Percentiles rank a stretch among this genome's conserved stretches.
Evolutionary conservation across 1,140 invertebrate species (phyloP).

Genomic region (Gryon sp.): DNA sequence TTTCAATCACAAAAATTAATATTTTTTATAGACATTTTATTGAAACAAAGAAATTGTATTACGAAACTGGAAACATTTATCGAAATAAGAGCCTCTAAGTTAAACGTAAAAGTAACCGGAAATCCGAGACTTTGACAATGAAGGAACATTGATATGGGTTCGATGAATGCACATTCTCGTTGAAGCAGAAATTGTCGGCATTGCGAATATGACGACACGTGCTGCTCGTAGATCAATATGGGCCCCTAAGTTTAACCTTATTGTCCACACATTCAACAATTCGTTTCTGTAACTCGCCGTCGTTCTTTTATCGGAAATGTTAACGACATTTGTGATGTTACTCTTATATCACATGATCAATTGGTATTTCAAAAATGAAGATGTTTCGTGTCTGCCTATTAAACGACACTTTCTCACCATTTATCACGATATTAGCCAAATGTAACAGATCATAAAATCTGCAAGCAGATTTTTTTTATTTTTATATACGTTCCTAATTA

Average conservation of each 20-base stretch:
- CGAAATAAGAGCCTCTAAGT: too few relatives aligned
- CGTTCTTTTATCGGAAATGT: constrained; percentile 73
- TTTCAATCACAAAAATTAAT: too few relatives aligned
- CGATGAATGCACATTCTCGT: constrained; percentile 29
- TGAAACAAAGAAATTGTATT: too few relatives aligned
- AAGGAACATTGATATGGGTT: constrained; percentile 51
- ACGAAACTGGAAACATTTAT: too few relatives aligned
- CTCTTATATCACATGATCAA: constrained; percentile 64
- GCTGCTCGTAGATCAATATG: constrained; percentile 72
- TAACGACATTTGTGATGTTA: constrained; percentile 68
- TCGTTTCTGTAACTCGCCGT: constrained; percentile 51
- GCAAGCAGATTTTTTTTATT: too few relatives aligned
- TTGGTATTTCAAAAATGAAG: constrained; percentile 50
- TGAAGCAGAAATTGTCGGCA: constrained; percentile 46
- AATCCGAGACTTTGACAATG: constrained; percentile 57
- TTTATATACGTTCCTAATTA: too few relatives aligned
- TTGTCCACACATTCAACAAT: constrained; percentile 65
- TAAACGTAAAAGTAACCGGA: too few relatives aligned
- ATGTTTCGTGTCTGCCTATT: constrained; percentile 4
- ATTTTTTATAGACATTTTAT: too few relatives aligned
- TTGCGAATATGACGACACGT: constrained; percentile 67
- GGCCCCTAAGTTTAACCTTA: constrained; percentile 69
- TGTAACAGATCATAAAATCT: too few relatives aligned
- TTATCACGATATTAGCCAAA: too few relatives aligned
- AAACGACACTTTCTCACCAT: too few relatives aligned